Evolutionary conservation across 2,113 vertebrate species (phyloP).

Genomic region (Calonectris borealis): DNA sequence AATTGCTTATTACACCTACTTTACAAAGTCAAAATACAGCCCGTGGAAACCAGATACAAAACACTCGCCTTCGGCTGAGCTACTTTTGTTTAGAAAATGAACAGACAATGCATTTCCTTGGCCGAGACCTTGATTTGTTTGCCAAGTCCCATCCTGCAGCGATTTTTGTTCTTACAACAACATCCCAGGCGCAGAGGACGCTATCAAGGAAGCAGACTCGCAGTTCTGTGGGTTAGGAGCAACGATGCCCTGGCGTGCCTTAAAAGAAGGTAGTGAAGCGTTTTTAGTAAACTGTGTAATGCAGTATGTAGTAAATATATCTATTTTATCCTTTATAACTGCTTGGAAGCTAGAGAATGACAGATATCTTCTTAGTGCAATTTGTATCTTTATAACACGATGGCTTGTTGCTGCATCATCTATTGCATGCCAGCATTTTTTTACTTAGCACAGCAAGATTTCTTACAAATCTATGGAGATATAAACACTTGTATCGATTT

Average conservation of each 20-base stretch:
- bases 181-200: constrained; percentile 14
- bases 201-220: background rate
- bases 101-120: constrained; percentile 18
- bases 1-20: constrained; percentile 4
- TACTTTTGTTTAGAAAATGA: constrained; percentile 48
- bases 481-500: background rate
- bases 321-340: background rate
- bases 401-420: background rate
- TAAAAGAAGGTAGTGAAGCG: background rate
- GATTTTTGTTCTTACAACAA: constrained; percentile 34
- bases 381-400: background rate
- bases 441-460: background rate
- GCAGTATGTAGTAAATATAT: background rate
- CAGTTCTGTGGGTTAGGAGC: background rate
- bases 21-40: constrained; percentile 14
- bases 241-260: background rate
- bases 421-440: background rate
- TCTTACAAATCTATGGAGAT: background rate
- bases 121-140: constrained; percentile 13
- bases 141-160: constrained; percentile 11
- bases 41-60: constrained; percentile 27
- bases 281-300: background rate
- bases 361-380: background rate
- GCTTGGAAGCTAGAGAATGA: background rate
- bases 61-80: background rate